phyloP scores from a whole-genome alignment of 2,797 vertebrate species.

The Triplophysa bombifrons region DNA sequence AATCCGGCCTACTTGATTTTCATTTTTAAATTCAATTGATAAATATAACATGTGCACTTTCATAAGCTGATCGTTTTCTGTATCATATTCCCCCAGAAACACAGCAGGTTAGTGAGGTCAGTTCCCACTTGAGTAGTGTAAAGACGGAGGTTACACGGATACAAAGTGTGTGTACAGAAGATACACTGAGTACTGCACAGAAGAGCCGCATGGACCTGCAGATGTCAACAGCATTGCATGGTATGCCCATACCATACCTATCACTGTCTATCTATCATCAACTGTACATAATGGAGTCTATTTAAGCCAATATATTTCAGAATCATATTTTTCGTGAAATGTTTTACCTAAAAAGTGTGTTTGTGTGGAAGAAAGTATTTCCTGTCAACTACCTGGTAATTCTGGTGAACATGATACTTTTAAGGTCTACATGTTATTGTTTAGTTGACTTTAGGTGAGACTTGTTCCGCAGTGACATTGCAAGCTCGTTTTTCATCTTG shows the following conservation, averaged over 20 bases:
- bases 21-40: neutral
- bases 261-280: too few species aligned
- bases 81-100: slow-evolving; percentile 23
- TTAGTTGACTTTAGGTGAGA: neutral
- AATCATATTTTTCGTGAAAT: too few species aligned
- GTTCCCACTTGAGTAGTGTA: slow-evolving; percentile 36
- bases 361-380: too few species aligned
- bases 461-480: neutral
- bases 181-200: slow-evolving; percentile 66
- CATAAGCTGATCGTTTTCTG: too few species aligned
- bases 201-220: slow-evolving; percentile 89
- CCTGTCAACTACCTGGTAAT: neutral
- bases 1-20: too few species aligned
- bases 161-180: slow-evolving; percentile 50
- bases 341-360: too few species aligned
- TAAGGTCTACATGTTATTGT: too few species aligned
- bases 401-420: neutral
- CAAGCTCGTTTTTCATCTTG: slow-evolving; percentile 1
- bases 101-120: slow-evolving; percentile 22
- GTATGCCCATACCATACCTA: slow-evolving; percentile 78
- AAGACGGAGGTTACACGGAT: slow-evolving; percentile 45
- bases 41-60: neutral
- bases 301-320: too few species aligned
- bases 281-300: too few species aligned
- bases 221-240: slow-evolving; percentile 87